These are phyloP conservation scores for Nothura maculosa DNA, from an alignment of 2,797 vertebrate genomes.

Conservation along the genomic window DNA sequence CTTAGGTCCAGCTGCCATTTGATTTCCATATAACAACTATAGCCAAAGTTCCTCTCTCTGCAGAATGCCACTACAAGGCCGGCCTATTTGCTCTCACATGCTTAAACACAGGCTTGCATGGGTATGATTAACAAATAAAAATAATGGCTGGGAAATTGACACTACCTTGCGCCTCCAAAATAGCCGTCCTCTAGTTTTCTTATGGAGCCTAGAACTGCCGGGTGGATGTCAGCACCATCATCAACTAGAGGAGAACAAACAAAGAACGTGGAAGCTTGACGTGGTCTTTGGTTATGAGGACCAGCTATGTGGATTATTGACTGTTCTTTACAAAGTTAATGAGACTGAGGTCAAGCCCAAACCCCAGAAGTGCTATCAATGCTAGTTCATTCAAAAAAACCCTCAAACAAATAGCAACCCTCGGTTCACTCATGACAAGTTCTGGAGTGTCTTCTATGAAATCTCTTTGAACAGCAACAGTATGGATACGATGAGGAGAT, in stretches of 20 bases:
- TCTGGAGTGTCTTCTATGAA: background rate
- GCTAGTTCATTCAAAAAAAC: background rate
- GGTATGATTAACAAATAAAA: background rate
- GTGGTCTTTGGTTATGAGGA: background rate
- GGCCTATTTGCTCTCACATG: background rate
- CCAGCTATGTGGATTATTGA: background rate
- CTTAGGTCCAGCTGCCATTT: background rate
- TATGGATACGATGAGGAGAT: background rate
- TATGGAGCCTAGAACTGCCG: slow-evolving; percentile 92
- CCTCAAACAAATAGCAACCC: background rate
- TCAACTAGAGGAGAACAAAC: slow-evolving; percentile 84
- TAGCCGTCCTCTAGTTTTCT: slow-evolving; percentile 97
- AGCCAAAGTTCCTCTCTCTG: background rate
- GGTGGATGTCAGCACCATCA: slow-evolving; percentile 91
- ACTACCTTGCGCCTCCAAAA: slow-evolving; percentile 95
- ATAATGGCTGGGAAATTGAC: background rate
- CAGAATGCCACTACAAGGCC: background rate
- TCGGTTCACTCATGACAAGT: background rate
- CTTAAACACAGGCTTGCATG: background rate
- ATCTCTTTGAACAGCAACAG: background rate
- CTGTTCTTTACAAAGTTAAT: background rate
- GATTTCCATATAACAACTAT: background rate
- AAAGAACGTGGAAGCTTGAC: background rate
- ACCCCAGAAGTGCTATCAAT: background rate
- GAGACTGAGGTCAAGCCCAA: background rate